Conservation (phyloP, 2,113 vertebrate genomes). For the Sceloporus tristichus region DNA sequence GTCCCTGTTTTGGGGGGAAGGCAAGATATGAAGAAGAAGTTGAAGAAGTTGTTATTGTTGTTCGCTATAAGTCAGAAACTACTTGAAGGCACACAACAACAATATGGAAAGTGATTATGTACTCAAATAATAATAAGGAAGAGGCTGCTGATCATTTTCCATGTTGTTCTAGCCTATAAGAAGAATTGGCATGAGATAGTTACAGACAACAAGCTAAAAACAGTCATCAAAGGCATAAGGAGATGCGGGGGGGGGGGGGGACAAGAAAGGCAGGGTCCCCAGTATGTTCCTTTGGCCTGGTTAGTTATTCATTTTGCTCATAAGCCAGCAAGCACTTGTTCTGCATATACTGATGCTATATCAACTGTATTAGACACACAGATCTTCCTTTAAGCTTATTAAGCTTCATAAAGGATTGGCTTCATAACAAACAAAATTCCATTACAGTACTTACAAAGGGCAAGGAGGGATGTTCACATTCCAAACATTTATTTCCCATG, state of each 20-base stretch:
- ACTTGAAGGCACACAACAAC: too few species aligned
- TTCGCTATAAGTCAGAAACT: background rate
- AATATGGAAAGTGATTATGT: too few species aligned
- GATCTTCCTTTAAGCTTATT: constrained; percentile 1
- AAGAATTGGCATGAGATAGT: background rate
- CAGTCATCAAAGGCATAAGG: too few species aligned
- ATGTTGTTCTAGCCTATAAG: background rate
- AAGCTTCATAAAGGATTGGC: background rate
- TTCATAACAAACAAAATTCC: background rate
- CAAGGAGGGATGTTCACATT: constrained; percentile 24
- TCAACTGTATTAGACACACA: background rate
- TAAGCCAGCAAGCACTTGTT: background rate
- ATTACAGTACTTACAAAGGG: constrained; percentile 18
- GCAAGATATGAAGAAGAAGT: too few species aligned
- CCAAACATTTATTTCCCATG: constrained; percentile 29
- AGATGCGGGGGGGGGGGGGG: background rate
- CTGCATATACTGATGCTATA: background rate
- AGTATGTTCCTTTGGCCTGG: too few species aligned
- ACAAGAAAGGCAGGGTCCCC: background rate
- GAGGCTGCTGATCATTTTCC: too few species aligned
- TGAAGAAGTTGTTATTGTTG: background rate
- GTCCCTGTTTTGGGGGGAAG: too few species aligned
- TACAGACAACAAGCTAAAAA: background rate
- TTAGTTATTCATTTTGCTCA: background rate
- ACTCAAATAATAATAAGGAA: too few species aligned